Conservation (phyloP, 2,113 vertebrate genomes). For the Mirza zaza region DNA sequence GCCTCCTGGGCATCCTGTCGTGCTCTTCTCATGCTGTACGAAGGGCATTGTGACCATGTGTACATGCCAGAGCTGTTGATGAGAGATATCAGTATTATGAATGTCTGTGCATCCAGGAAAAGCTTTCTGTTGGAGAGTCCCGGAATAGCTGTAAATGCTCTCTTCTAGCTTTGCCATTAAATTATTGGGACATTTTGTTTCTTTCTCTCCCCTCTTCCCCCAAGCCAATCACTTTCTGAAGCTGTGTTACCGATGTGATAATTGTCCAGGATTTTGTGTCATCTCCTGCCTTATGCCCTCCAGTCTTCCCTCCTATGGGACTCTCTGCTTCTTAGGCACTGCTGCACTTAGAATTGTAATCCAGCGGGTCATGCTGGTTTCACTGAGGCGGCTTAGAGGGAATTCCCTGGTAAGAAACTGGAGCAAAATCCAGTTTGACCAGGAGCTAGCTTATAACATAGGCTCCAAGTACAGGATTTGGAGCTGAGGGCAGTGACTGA, state of each 20-base stretch:
- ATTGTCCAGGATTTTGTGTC: background rate
- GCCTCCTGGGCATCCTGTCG: constrained; percentile 73
- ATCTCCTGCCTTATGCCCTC: constrained; percentile 31
- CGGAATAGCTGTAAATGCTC: constrained; percentile 76
- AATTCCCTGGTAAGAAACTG: background rate
- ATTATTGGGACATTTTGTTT: constrained; percentile 84
- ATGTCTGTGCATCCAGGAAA: constrained; percentile 79
- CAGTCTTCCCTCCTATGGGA: background rate
- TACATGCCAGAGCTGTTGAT: constrained; percentile 67
- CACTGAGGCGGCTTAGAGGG: background rate
- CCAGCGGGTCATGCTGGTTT: background rate
- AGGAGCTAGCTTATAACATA: background rate
- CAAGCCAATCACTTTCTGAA: background rate
- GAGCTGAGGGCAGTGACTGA: background rate
- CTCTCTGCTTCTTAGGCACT: constrained; percentile 29
- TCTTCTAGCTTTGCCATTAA: constrained; percentile 83
- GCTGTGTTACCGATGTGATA: background rate
- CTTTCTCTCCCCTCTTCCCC: constrained; percentile 58
- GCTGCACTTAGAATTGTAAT: constrained; percentile 21
- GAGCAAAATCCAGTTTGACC: background rate
- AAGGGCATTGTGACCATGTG: constrained; percentile 75
- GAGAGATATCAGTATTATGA: constrained; percentile 84
- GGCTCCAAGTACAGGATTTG: background rate
- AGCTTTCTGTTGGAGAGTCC: constrained; percentile 75
- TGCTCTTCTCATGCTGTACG: constrained; percentile 70